phyloP scores from a whole-genome alignment of 2,113 vertebrate species.

The Mus pahari region DNA sequence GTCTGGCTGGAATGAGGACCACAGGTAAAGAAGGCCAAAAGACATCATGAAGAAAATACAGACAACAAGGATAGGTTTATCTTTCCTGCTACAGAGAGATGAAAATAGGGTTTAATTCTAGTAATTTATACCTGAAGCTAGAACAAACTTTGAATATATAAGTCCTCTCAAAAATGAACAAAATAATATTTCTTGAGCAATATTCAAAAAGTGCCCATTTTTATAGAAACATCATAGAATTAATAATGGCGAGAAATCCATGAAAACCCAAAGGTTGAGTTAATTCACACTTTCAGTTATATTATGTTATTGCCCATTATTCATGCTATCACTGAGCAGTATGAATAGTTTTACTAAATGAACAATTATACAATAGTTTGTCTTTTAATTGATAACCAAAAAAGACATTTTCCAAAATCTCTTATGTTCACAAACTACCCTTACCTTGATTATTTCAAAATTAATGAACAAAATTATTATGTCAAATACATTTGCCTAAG shows the following conservation, averaged over 20 bases:
- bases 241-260: not conserved
- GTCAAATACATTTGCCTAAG: constrained; percentile 56
- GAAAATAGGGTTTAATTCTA: not conserved
- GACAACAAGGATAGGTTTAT: not conserved
- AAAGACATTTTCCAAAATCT: not conserved
- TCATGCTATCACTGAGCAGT: not conserved
- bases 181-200: not conserved
- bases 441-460: constrained; percentile 57
- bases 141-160: not conserved
- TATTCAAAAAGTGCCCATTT: not conserved
- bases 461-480: constrained; percentile 41
- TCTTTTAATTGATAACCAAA: constrained; percentile 22
- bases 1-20: not conserved
- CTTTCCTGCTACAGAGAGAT: not conserved
- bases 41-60: not conserved
- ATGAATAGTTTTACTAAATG: not conserved
- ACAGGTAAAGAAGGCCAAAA: not conserved
- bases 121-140: not conserved
- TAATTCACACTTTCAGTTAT: not conserved
- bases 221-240: not conserved
- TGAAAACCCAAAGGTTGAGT: not conserved
- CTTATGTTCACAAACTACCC: not conserved
- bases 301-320: not conserved
- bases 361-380: not conserved
- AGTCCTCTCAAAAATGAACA: not conserved